These are phyloP conservation scores for Aepyceros melampus DNA, from an alignment of 2,113 vertebrate species.

Conservation along the genomic window DNA sequence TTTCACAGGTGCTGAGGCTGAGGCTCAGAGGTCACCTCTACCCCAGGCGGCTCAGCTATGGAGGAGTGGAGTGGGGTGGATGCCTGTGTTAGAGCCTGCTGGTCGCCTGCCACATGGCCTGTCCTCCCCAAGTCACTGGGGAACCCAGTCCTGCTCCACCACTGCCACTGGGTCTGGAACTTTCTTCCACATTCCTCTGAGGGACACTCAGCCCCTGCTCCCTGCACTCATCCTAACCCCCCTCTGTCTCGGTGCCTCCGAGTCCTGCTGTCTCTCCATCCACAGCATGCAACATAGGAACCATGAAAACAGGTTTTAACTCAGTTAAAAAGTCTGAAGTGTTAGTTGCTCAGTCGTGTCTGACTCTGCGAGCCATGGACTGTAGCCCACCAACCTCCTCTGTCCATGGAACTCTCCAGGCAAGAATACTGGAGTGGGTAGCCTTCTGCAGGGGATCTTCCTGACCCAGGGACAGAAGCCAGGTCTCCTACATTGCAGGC, in stretches of 20 bases:
- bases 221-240: background rate
- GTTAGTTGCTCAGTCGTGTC: background rate
- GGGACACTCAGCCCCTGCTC: background rate
- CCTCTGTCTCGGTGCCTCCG: background rate
- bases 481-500: background rate
- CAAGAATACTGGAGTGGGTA: background rate
- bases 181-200: background rate
- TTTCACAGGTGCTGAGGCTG: background rate
- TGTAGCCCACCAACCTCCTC: background rate
- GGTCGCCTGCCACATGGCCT: fast-evolving
- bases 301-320: background rate
- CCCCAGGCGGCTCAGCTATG: too few species aligned
- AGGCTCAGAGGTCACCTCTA: background rate
- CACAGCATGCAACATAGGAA: background rate
- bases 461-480: background rate
- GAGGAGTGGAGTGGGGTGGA: background rate
- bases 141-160: background rate
- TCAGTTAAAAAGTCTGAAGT: background rate
- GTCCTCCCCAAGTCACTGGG: background rate
- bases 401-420: background rate
- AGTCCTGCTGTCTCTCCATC: background rate
- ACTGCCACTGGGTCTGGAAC: background rate
- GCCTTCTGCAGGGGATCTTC: background rate
- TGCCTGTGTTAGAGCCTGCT: background rate
- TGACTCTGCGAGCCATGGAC: background rate